phyloP scores from a whole-genome alignment of 2,797 vertebrate species.

The Antrozous pallidus region DNA sequence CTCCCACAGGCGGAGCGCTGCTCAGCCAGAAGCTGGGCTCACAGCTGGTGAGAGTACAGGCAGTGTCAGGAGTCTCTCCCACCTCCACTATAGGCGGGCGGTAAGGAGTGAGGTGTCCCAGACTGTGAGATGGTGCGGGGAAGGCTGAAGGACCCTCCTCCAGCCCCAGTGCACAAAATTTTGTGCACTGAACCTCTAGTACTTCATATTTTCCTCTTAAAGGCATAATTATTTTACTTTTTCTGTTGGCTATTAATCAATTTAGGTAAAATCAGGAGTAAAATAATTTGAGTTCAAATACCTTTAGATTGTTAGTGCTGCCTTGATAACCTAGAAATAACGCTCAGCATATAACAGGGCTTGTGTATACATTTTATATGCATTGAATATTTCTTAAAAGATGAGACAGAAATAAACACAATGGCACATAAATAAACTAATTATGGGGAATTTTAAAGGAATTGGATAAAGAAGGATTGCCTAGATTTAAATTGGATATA shows the following conservation, averaged over 20 bases:
- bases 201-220: background rate
- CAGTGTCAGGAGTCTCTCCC: no score
- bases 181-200: no score
- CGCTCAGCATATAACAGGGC: background rate
- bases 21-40: no score
- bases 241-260: background rate
- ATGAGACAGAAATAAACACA: background rate
- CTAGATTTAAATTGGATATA: background rate
- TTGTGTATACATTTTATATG: background rate
- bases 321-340: background rate
- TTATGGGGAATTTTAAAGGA: background rate
- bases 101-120: no score
- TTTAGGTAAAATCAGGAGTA: background rate
- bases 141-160: no score
- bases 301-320: background rate
- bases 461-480: background rate
- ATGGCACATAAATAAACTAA: background rate
- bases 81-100: no score
- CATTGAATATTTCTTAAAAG: background rate
- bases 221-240: background rate
- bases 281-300: background rate
- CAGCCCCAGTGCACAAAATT: no score
- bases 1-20: no score
- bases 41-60: no score
- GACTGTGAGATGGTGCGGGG: no score